These are phyloP conservation scores for Periparus ater DNA, from an alignment of 2,797 vertebrate genomes.

Conservation along the genomic window DNA sequence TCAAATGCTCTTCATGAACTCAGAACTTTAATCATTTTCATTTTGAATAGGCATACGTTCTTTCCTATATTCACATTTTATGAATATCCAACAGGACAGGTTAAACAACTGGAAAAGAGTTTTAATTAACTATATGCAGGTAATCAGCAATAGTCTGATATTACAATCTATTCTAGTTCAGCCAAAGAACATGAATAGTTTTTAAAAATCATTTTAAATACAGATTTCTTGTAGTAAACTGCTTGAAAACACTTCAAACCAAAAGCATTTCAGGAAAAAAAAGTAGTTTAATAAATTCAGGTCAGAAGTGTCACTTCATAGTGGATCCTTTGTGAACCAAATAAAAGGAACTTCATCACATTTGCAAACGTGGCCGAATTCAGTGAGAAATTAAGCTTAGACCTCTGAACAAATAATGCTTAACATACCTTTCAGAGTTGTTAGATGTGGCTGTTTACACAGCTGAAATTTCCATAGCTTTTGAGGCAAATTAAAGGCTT, in stretches of 20 bases:
- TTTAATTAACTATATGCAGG: background rate
- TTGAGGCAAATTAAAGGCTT: slow-evolving; percentile 1
- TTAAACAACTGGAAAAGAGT: background rate
- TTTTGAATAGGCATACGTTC: background rate
- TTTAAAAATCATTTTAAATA: background rate
- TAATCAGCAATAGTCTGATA: background rate
- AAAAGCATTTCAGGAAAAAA: background rate
- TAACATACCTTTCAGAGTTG: background rate
- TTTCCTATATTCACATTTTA: background rate
- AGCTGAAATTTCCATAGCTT: background rate
- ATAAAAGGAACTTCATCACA: background rate
- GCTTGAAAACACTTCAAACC: background rate
- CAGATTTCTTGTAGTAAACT: background rate
- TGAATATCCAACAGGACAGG: background rate
- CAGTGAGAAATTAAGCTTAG: background rate
- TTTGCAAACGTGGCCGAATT: background rate
- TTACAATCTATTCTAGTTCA: rapidly evolving
- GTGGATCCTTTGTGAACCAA: background rate
- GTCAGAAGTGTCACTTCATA: background rate
- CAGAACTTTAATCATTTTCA: background rate
- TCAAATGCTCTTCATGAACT: background rate
- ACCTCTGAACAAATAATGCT: background rate
- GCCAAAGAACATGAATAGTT: background rate
- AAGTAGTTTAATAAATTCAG: background rate
- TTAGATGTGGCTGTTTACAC: background rate